Percentiles rank a stretch among this genome's conserved stretches.
Conservation (phyloP, 2,888 invertebrate species). For the Imbricaverruca yamaguchii region DNA sequence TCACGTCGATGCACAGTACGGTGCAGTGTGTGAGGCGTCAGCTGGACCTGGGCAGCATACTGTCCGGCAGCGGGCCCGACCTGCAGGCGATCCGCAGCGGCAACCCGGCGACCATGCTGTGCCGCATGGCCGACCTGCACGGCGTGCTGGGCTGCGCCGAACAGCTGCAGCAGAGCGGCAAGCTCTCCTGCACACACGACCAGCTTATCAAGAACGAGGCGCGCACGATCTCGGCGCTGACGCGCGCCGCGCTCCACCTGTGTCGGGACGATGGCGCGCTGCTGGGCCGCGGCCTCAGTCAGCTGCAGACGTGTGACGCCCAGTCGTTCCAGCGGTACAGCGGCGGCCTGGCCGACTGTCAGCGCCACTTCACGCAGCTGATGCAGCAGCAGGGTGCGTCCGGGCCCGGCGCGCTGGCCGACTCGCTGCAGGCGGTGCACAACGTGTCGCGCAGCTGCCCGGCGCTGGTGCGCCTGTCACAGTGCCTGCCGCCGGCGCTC, state of each 20-base stretch:
- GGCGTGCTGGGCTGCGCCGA: constrained; percentile 4
- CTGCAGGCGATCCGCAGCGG: constrained; percentile 1
- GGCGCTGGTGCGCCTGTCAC: constrained; percentile 13
- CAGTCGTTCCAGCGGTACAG: constrained; percentile 6
- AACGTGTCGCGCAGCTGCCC: neutral
- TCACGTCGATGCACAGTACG: neutral
- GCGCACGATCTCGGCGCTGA: neutral
- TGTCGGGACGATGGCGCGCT: neutral
- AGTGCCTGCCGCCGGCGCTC: constrained; percentile 11
- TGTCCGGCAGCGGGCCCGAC: neutral
- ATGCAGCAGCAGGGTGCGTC: neutral
- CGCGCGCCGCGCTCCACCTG: constrained; percentile 7
- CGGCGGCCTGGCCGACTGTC: neutral
- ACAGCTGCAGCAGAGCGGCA: constrained; percentile 7
- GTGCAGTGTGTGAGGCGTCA: neutral
- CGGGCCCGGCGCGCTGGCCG: neutral
- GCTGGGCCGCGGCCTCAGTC: neutral
- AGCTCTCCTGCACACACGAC: constrained; percentile 15
- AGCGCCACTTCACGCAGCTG: neutral
- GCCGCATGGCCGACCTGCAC: neutral
- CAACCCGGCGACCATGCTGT: neutral
- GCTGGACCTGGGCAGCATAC: neutral
- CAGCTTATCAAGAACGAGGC: neutral
- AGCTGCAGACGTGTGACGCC: constrained; percentile 2
- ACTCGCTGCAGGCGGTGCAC: neutral